These are phyloP conservation scores for Lordiphosa collinella DNA, from an alignment of 1,140 invertebrate species.

Conservation along the genomic window DNA sequence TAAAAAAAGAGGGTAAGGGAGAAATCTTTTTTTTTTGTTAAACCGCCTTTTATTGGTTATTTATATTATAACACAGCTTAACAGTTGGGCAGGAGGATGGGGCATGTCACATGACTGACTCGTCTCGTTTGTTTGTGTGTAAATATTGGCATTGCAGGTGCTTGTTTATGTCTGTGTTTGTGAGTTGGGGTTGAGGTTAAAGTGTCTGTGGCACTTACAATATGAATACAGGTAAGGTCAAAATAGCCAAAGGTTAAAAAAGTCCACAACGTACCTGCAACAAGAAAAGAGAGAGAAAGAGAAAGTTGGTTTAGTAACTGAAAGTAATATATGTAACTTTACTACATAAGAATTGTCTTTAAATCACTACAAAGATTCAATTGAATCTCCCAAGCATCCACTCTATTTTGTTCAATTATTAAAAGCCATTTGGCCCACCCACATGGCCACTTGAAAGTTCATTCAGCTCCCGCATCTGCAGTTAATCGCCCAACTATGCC, in stretches of 20 bases:
- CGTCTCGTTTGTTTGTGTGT: slow-evolving; percentile 26
- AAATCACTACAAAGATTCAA: no score
- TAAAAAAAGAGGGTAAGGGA: not conserved
- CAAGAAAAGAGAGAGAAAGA: slow-evolving; percentile 26
- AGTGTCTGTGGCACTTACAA: slow-evolving; percentile 19
- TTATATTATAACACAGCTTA: no score
- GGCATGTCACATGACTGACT: slow-evolving; percentile 16
- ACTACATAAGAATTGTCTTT: no score
- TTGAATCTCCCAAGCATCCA: no score
- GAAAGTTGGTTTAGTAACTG: no score
- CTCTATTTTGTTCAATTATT: no score
- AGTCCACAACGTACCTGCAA: slow-evolving; percentile 44
- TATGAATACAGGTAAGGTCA: slow-evolving; percentile 1
- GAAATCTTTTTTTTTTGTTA: no score
- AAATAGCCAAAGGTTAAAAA: not conserved
- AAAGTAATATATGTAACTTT: no score
- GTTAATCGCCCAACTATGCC: slow-evolving; percentile 68
- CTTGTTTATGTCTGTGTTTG: slow-evolving; percentile 5
- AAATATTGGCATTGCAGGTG: slow-evolving; percentile 69
- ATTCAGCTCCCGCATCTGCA: slow-evolving; percentile 38
- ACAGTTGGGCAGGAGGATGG: slow-evolving; percentile 32
- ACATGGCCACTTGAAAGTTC: slow-evolving; percentile 41
- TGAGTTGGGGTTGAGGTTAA: slow-evolving; percentile 14
- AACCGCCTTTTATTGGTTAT: no score
- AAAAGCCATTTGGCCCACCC: slow-evolving; percentile 12